Base-by-base conservation (phyloP, 1,140 invertebrate species). In the Achatina immaculata region DNA sequence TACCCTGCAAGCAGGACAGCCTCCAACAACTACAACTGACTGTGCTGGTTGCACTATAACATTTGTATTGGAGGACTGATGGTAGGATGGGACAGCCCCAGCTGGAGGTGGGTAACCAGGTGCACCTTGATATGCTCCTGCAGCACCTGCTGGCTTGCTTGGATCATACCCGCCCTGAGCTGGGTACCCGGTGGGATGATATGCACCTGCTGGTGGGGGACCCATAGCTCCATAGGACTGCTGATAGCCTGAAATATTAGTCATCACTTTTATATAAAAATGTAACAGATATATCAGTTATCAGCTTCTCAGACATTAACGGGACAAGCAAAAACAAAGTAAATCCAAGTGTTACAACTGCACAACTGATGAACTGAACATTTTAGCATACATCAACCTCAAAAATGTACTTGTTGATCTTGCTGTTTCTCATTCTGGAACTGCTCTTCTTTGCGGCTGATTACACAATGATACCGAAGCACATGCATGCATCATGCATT, bases 1-100 rank as follows among this genome's bases (percentile, higher is more conserved):
- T 89, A 94, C 95, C 85, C 95, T 92, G 90, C 96, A 96, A 16
- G 95, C 94, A 62, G 96, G 96, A 91, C 96, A 96, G 16, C 94
- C 94, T 3, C 95, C 95, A 19, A 96, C 94, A 24, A 95, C 88
- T 84, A 95, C 94, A 31, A 95, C 94, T 84, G 94, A 93, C 38
- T 92, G 90, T 34, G 93, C 92, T 42, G 90, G 87, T 31, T 88
- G 88, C 21, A 88, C 84, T 38, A 85, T 74, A 7, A 87, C 81
- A 76, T 11, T n/a, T 34, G 36, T 83, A n/a, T n/a, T n/a, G 45
- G 86, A 84, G 16, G 9, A 14, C 21, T 36, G 38, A 21, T 62
- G 42, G 62, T 86, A 85, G 21, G 79, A 80, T 51, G 85, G 82
- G 19, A 81, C 48, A 7, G 80, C 77, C 14, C 78, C 80, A 55